Percentiles rank a stretch among this genome's conserved stretches.
These are phyloP conservation scores for Argynnis bischoffii DNA, from an alignment of 2,888 invertebrate genomes.

Conservation along the genomic window DNA sequence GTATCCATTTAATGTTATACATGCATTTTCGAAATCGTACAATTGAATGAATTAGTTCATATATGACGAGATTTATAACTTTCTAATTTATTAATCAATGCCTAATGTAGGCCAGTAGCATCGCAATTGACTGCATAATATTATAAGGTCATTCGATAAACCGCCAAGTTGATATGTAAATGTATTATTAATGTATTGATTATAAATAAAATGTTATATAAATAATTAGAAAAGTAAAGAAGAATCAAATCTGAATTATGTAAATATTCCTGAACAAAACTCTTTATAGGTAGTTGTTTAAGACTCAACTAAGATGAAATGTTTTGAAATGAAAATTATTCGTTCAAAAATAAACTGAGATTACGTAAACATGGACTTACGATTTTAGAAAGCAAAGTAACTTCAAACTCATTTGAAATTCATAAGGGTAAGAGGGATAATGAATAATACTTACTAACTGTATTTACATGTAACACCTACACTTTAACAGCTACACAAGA, in stretches of 20 bases:
- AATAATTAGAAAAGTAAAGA: not conserved
- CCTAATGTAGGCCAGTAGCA: conserved; percentile 12
- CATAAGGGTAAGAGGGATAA: not conserved
- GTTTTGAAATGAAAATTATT: no score
- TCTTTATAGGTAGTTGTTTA: no score
- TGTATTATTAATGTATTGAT: conserved; percentile 1
- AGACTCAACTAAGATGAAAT: not conserved
- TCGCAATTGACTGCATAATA: conserved; percentile 7
- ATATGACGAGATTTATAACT: not conserved
- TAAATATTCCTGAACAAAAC: no score
- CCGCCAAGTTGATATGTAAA: not conserved
- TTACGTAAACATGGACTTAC: not conserved
- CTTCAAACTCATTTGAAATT: conserved; percentile 6
- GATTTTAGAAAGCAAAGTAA: conserved; percentile 5
- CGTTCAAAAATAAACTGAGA: not conserved
- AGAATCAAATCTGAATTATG: no score
- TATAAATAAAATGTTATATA: not conserved
- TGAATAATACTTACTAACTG: conserved; percentile 8
- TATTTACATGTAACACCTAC: conserved; percentile 1
- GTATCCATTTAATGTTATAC: not conserved
- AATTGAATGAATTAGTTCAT: not conserved
- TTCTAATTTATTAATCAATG: conserved; percentile 13
- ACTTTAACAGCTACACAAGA: not conserved
- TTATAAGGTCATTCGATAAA: conserved; percentile 14
- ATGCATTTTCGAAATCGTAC: not conserved